phyloP scores from a whole-genome alignment of 2,797 vertebrate genomes.

The Valencia hispanica region DNA sequence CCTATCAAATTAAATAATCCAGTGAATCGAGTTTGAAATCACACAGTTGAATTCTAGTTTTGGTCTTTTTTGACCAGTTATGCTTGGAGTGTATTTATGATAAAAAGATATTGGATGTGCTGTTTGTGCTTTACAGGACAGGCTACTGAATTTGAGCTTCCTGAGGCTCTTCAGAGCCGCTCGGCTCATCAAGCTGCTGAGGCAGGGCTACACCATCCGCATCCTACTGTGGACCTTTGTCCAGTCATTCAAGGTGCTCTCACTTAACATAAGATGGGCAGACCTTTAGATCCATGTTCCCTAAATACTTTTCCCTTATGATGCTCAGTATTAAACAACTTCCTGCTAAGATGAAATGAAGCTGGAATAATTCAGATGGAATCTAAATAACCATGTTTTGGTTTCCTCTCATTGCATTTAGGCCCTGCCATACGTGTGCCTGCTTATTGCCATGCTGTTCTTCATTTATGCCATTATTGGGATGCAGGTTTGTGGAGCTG shows the following conservation, averaged over 20 bases:
- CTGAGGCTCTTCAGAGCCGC: constrained; percentile 94
- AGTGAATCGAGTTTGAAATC: background rate
- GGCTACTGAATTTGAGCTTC: constrained; percentile 95
- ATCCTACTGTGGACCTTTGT: constrained; percentile 98
- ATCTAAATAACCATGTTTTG: constrained; percentile 39
- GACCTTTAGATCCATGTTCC: background rate
- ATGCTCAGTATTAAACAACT: no score
- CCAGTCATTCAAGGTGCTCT: constrained; percentile 95
- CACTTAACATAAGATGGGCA: background rate
- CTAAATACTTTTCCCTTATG: no score
- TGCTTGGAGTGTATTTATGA: background rate
- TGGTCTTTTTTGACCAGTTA: background rate
- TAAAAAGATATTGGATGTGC: constrained; percentile 5
- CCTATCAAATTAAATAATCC: background rate
- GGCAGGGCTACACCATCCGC: constrained; percentile 97
- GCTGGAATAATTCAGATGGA: constrained; percentile 24
- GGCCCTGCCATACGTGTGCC: constrained; percentile 97
- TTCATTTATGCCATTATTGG: constrained; percentile 99
- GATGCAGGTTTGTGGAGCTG: constrained; percentile 89
- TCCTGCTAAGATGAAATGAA: constrained; percentile 11
- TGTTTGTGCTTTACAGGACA: constrained; percentile 81
- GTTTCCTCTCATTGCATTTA: constrained; percentile 61
- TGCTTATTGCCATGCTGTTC: constrained; percentile 98
- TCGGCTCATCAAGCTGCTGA: constrained; percentile 93
- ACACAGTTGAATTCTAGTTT: background rate